These are phyloP conservation scores for Ladona fulva DNA, from an alignment of 1,140 invertebrate species.

Conservation along the genomic window DNA sequence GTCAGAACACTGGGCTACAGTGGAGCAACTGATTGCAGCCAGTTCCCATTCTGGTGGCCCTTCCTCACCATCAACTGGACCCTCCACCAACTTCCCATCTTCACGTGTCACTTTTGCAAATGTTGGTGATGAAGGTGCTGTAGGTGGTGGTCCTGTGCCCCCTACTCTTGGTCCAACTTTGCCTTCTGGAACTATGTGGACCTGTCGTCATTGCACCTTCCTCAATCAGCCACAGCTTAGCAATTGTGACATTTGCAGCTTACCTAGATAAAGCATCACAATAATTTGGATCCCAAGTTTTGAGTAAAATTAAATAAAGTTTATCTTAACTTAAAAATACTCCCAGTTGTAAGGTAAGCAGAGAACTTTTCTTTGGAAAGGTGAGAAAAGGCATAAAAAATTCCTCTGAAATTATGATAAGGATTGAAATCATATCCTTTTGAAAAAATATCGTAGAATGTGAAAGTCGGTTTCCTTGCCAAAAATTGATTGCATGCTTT, in stretches of 20 bases:
- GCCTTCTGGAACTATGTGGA: conserved; percentile 56
- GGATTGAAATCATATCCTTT: too few species aligned
- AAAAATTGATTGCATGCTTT: too few species aligned
- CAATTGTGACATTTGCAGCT: conserved; percentile 85
- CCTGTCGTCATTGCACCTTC: conserved; percentile 87
- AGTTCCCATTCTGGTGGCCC: conserved; percentile 33
- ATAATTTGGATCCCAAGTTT: too few species aligned
- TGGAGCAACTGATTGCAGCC: conserved; percentile 74
- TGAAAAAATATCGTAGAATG: too few species aligned
- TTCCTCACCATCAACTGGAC: neutral
- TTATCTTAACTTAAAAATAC: too few species aligned
- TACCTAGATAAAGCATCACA: conserved; percentile 59
- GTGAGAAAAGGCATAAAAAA: too few species aligned
- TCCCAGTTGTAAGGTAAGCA: too few species aligned
- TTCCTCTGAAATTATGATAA: too few species aligned
- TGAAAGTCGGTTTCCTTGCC: too few species aligned
- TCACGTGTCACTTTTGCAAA: conserved; percentile 10
- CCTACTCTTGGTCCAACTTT: conserved; percentile 20
- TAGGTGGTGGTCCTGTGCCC: conserved; percentile 13
- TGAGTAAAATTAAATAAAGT: too few species aligned
- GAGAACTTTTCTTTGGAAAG: too few species aligned
- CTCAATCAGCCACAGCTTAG: conserved; percentile 64
- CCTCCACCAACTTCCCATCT: neutral
- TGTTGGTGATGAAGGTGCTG: conserved; percentile 23
- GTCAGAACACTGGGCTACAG: conserved; percentile 77